Conservation (phyloP, 2,113 vertebrate species). For the Sebastes fasciatus region DNA sequence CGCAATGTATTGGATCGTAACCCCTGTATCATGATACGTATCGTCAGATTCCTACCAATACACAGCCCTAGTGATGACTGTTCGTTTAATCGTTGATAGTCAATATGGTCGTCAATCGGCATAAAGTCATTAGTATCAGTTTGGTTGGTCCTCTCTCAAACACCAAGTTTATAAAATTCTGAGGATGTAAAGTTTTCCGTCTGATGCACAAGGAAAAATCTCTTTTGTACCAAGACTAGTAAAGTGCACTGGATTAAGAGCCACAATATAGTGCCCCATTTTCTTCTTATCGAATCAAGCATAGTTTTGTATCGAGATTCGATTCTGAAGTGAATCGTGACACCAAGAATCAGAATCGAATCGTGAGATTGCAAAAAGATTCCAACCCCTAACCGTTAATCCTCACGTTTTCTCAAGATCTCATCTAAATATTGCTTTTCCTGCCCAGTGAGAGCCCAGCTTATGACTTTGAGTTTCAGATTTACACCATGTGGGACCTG, state of each 20-base stretch:
- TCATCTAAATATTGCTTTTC: conserved; percentile 11
- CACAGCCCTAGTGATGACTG: too few relatives aligned
- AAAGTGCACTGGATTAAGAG: not conserved
- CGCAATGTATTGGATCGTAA: too few relatives aligned
- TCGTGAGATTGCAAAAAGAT: not conserved
- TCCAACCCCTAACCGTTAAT: not conserved
- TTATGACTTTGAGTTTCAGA: conserved; percentile 5
- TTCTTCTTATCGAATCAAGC: not conserved
- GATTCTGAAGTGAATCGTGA: not conserved
- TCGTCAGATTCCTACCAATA: too few relatives aligned
- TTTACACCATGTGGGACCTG: conserved; percentile 33
- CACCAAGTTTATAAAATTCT: too few relatives aligned
- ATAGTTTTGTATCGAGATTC: not conserved
- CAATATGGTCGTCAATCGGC: too few relatives aligned
- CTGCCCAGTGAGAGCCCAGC: not conserved
- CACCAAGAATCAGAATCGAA: not conserved
- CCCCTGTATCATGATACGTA: too few relatives aligned
- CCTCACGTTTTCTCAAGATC: not conserved
- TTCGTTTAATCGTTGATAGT: too few relatives aligned
- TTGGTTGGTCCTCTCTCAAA: too few relatives aligned
- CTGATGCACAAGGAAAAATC: not conserved
- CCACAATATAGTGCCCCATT: not conserved
- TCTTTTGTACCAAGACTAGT: not conserved
- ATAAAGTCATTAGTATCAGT: too few relatives aligned
- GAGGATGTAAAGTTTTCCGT: not conserved